A percentile compares a stretch with the other conserved stretches of the same genome.
phyloP scores from a whole-genome alignment of 2,888 invertebrate species.

The Ormyrus nitidulus region DNA sequence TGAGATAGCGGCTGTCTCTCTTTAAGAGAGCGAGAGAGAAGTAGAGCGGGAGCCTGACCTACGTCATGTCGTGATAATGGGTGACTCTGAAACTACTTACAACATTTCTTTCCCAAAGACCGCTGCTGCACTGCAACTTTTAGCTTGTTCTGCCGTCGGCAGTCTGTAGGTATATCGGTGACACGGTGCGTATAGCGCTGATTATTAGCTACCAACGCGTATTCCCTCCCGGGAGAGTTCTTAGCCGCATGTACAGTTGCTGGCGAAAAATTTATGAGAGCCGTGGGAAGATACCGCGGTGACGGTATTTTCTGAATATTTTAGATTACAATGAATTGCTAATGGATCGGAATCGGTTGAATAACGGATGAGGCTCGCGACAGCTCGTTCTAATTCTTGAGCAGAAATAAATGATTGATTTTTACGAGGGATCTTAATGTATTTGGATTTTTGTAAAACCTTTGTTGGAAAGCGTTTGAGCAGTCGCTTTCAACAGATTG shows the following conservation, averaged over 20 bases:
- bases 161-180: constrained; percentile 13
- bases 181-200: constrained; percentile 1
- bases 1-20: constrained; percentile 57
- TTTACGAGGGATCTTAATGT: too few species aligned
- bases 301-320: too few species aligned
- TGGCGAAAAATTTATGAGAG: not conserved
- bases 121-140: too few species aligned
- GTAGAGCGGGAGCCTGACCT: constrained; percentile 67
- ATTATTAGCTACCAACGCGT: not conserved
- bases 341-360: not conserved
- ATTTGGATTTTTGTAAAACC: too few species aligned
- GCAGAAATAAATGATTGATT: too few species aligned
- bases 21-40: constrained; percentile 38
- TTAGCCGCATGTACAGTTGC: not conserved
- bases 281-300: too few species aligned
- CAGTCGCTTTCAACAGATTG: too few species aligned
- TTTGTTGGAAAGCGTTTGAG: too few species aligned
- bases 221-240: not conserved
- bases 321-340: not conserved
- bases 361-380: not conserved
- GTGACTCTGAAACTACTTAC: constrained; percentile 9
- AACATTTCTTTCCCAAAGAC: not conserved
- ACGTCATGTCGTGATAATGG: constrained; percentile 63
- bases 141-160: constrained; percentile 14
- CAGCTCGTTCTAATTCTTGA: too few species aligned